phyloP scores from a whole-genome alignment of 2,797 vertebrate species.

The Merluccius polli region DNA sequence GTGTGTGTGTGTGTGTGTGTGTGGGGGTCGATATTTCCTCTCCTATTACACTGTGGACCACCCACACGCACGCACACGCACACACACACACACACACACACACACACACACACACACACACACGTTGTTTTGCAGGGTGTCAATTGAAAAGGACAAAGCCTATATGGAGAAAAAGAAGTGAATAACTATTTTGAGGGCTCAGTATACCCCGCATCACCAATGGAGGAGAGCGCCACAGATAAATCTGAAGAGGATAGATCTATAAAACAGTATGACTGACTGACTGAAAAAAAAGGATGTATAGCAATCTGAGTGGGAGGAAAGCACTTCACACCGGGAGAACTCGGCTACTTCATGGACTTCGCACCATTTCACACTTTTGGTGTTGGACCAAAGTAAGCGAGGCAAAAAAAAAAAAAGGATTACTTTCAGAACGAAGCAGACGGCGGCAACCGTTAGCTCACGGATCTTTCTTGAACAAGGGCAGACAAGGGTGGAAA shows the following conservation, averaged over 20 bases:
- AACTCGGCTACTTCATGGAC: not conserved
- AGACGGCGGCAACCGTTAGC: not conserved
- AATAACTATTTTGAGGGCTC: not conserved
- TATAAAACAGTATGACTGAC: not conserved
- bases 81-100: too few relatives aligned
- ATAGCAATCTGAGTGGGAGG: not conserved
- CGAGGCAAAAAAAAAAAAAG: not conserved
- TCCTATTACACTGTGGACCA: constrained; percentile 36
- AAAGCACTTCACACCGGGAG: not conserved
- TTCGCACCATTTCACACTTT: not conserved
- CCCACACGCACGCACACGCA: constrained; percentile 34
- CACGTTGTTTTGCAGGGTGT: not conserved
- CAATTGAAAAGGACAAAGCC: not conserved
- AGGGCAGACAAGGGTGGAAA: not conserved
- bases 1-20: too few relatives aligned
- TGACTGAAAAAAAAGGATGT: not conserved
- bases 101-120: not conserved
- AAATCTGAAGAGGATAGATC: not conserved
- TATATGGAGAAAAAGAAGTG: too few relatives aligned
- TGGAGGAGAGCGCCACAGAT: not conserved
- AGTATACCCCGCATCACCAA: not conserved
- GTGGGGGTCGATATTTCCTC: constrained; percentile 46
- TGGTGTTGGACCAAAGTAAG: not conserved
- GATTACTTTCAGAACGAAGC: not conserved
- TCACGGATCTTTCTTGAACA: too few relatives aligned